Base-by-base conservation (phyloP, 2,888 invertebrate genomes). In the Stenurella melanura region DNA sequence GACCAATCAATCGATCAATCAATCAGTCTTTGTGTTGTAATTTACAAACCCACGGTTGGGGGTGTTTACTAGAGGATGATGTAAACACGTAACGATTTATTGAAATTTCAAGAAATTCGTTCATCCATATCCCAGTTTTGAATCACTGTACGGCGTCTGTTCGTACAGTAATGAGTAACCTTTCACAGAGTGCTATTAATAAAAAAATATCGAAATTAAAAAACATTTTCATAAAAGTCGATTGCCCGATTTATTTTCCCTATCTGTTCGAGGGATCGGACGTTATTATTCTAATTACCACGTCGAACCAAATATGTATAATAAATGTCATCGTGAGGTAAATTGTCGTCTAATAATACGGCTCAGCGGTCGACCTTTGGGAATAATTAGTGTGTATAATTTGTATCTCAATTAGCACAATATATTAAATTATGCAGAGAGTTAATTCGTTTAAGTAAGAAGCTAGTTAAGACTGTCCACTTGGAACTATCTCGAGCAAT, bases 401-500 rank as follows among this genome's bases (percentile, higher is more conserved):
- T 78, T 78, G 80, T 78, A 77, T 66, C 74, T 63, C 82, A 84
- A 84, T 84, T 84, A 84, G 79, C 83, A 78, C 82, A 81, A 80
- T 78, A 77, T 75, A 80, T 80, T 81, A 82, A 84, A 82, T 83
- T 83, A 84, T 83, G 82, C 81, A 78, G 77, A 60, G 18, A 80
- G 78, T 80, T 82, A 83, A 83, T 83, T 81, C 81, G 75, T 83
- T 78, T 84, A 85, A 79, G 81, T 84, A 83, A 83, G 83, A 82
- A 82, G 78, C 79, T 81, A 75, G 83, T 84, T 63, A 85, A 85
- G 84, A 83, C 83, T 86, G 86, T 86, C 87, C 88, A 87, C 84
- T 87, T 85, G 88, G 88, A 88, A 89, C 89, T 87, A 89, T 89
- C 89, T 87, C 83, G 86, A 85, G 85, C 86, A 85, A 88, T 88